phyloP scores from a whole-genome alignment of 2,888 invertebrate species.

The Xestia xanthographa region DNA sequence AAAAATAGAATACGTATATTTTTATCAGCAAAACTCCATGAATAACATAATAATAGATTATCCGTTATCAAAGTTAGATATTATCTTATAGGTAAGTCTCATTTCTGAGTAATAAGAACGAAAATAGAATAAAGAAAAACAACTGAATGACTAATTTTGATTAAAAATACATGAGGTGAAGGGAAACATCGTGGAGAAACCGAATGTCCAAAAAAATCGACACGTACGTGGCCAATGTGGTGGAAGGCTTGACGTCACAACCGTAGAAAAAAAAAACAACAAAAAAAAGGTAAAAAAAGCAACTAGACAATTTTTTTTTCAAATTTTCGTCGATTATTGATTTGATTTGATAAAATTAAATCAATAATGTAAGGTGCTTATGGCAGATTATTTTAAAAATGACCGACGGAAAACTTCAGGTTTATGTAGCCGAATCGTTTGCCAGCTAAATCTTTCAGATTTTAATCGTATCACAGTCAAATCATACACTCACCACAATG shows the following conservation, averaged over 20 bases:
- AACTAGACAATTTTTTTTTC: too few species aligned
- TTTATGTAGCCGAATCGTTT: background rate
- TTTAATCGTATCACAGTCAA: constrained; percentile 30
- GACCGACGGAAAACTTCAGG: background rate
- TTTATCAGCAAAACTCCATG: constrained; percentile 25
- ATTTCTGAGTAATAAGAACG: constrained; percentile 15
- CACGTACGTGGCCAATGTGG: too few species aligned
- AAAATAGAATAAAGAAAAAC: constrained; percentile 18
- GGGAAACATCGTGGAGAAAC: too few species aligned
- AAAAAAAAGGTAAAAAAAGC: too few species aligned
- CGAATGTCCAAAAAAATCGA: too few species aligned
- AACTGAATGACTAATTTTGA: too few species aligned
- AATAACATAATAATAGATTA: constrained; percentile 23
- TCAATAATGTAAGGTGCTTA: too few species aligned
- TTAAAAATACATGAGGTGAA: too few species aligned
- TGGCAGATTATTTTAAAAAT: background rate
- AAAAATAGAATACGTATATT: constrained; percentile 23
- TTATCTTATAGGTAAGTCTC: background rate
- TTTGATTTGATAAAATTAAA: too few species aligned
- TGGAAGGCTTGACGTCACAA: too few species aligned
- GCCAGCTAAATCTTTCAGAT: background rate
- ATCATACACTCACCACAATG: constrained; percentile 11
- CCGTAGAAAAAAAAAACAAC: too few species aligned
- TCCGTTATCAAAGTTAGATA: constrained; percentile 22
- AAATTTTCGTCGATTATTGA: too few species aligned